A percentile compares a stretch with the other conserved stretches of the same genome.
Conservation (phyloP, 2,888 invertebrate species). For the Acleris cristana region DNA sequence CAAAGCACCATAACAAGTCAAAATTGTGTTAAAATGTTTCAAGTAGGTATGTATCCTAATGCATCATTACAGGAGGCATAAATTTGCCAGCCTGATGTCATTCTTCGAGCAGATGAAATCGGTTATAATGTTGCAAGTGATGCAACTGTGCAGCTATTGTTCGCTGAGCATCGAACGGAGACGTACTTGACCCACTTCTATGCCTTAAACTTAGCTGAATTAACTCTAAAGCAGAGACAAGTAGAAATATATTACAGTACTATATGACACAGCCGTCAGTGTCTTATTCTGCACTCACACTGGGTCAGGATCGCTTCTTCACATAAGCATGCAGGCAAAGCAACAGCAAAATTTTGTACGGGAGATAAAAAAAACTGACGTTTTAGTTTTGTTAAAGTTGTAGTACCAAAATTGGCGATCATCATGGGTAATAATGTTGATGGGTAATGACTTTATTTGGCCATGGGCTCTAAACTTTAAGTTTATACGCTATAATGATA, state of each 20-base stretch:
- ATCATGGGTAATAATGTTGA: conserved; percentile 8
- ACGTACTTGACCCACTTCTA: conserved; percentile 40
- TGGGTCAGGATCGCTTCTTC: background rate
- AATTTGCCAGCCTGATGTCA: conserved; percentile 29
- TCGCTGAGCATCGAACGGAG: conserved; percentile 36
- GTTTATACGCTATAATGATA: conserved; percentile 14
- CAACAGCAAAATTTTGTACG: no score
- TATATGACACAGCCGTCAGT: conserved; percentile 7
- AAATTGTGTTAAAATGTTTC: background rate
- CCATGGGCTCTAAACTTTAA: conserved; percentile 16
- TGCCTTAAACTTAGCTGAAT: conserved; percentile 28
- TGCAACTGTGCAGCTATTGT: conserved; percentile 38
- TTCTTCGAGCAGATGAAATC: conserved; percentile 28
- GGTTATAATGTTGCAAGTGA: conserved; percentile 26
- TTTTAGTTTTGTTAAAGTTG: conserved; percentile 14
- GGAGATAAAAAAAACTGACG: background rate
- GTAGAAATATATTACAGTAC: background rate
- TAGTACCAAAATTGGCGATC: conserved; percentile 1
- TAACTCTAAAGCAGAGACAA: conserved; percentile 11
- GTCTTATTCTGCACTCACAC: background rate
- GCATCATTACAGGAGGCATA: conserved; percentile 19
- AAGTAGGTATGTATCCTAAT: background rate
- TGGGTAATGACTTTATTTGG: conserved; percentile 21
- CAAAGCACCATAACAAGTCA: background rate
- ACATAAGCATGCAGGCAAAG: background rate